phyloP scores from a whole-genome alignment of 2,113 vertebrate species.

The Dromas ardeola region DNA sequence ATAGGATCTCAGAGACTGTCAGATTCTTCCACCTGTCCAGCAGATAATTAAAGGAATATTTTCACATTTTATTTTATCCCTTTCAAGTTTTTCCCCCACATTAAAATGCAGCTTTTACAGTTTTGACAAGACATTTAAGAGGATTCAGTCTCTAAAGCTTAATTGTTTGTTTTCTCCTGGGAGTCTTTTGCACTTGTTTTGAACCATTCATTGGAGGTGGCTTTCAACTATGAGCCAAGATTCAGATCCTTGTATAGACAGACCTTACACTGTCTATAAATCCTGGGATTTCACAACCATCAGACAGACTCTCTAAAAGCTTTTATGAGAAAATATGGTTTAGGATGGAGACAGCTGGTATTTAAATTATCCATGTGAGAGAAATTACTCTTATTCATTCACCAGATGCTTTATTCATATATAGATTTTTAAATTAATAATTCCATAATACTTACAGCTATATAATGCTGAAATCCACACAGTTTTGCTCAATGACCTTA shows the following conservation, averaged over 20 bases:
- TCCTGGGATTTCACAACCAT: constrained; percentile 42
- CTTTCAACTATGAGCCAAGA: constrained; percentile 6
- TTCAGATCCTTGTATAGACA: constrained; percentile 20
- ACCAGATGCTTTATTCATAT: constrained; percentile 67
- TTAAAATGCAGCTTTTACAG: not conserved
- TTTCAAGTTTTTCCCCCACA: not conserved
- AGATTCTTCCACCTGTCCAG: not conserved
- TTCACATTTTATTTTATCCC: not conserved
- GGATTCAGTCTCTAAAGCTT: not conserved
- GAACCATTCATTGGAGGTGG: not conserved
- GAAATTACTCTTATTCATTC: constrained; percentile 67
- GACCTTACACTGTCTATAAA: constrained; percentile 43
- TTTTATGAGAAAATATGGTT: constrained; percentile 73
- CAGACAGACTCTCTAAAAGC: constrained; percentile 61
- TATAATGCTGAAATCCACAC: constrained; percentile 33
- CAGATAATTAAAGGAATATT: not conserved
- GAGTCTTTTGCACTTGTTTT: constrained; percentile 16
- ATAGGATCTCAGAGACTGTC: not conserved
- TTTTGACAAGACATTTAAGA: constrained; percentile 17
- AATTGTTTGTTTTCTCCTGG: constrained; percentile 24
- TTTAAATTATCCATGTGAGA: constrained; percentile 72
- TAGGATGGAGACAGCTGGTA: constrained; percentile 57
- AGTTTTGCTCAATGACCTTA: constrained; percentile 41
- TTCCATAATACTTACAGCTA: constrained; percentile 45
- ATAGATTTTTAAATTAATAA: constrained; percentile 73